Base-by-base conservation (phyloP, 2,888 invertebrate species). In the Synanthedon andrenaeformis region DNA sequence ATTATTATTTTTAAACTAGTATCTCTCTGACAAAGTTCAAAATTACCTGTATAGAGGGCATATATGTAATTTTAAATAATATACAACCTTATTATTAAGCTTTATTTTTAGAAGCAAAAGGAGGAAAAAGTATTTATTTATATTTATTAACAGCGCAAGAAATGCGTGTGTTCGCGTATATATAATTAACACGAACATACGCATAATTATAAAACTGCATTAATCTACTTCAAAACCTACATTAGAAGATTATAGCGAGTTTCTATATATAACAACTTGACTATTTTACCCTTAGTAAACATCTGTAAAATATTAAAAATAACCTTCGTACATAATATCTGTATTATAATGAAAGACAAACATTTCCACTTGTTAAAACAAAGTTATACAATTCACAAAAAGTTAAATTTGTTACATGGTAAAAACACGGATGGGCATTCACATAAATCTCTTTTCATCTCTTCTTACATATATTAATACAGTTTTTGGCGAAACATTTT, bases 101-200 rank as follows among this genome's bases (percentile, higher is more conserved):
- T 78, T 79, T 79, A 78, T 78, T 71, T 58, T 69, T 66, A 67
- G 64, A 72, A 74, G 75, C 76, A 76, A 63, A 69, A 66, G 72
- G 70, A 64, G 63, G 63, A 59, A 62, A 35, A 35, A 35, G 3
- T 23, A 23, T 23, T 2, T 35, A 35, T 35, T 62, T 62, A 59
- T 62, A 56, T 56, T 58, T 55, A 58, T 56, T 54, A 62, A 60
- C 57, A 57, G 64, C 66, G 65, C 64, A 72, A 67, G 65, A 64
- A 69, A 66, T 63, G 60, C 35, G 17, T 42, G 14, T 54, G 53
- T 51, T 51, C 52, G 28, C 50, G n/a, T 13, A 42, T 10, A 13
- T 42, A 13, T n/a, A n/a, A 45, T 45, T 45, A 6, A 3, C 35
- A 4, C 28, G 51, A 17, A 41, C 51, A 52, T 49, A 42, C 51